These are phyloP conservation scores for Seriola dumerili DNA, from an alignment of 2,113 vertebrate species.

Conservation along the genomic window DNA sequence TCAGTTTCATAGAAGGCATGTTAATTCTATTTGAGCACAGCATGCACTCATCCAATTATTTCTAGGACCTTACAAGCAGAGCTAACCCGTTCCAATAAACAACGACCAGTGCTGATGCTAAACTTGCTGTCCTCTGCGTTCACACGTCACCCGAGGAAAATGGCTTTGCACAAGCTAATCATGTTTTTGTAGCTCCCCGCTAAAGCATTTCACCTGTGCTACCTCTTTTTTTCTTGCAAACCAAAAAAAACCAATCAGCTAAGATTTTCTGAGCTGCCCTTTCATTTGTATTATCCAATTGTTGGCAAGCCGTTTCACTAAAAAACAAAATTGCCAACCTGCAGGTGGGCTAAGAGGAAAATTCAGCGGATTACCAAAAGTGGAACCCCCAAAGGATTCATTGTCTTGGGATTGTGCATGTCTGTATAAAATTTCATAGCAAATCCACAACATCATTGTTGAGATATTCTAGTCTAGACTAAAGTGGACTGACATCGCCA, in stretches of 20 bases:
- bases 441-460: background rate
- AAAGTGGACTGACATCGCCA: background rate
- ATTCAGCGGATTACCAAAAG: background rate
- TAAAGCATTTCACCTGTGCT: background rate
- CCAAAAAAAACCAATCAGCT: no score
- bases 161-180: background rate
- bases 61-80: background rate
- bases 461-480: background rate
- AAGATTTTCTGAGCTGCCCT: background rate
- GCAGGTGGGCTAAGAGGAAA: background rate
- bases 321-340: background rate
- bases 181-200: background rate
- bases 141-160: background rate
- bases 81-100: background rate
- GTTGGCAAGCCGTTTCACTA: background rate
- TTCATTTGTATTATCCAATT: background rate
- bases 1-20: background rate
- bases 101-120: background rate
- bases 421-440: background rate
- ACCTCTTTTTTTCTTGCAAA: background rate
- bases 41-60: background rate
- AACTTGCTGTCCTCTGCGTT: background rate
- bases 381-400: no score
- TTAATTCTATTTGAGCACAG: background rate
- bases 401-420: background rate